Base-by-base conservation (phyloP, 2,888 invertebrate species). In the Amblyteles armatorius region DNA sequence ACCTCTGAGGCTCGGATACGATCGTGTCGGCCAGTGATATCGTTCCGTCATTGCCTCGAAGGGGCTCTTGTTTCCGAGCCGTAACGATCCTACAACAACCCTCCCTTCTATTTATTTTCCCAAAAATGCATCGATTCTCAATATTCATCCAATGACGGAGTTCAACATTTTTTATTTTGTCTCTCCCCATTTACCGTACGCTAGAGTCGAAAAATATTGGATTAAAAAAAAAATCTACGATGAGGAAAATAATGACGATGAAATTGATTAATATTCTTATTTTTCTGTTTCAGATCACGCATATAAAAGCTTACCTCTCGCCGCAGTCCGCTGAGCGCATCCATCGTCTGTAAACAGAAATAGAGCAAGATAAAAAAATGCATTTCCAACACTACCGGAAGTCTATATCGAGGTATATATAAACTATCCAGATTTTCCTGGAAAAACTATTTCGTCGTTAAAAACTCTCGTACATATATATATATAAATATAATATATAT, bases 1-100 rank as follows among this genome's bases (percentile, higher is more conserved):
- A 91, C 91, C 91, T 92, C 91, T 88, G 85, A 87, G 65, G 77
- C 74, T 88, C 77, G 88, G 76, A 86, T 88, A 65, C 78, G 86
- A 88, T 87, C 83, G 82, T 83, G 83, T 82, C 79, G 88, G 89
- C 88, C 90, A 88, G 83, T 88, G 86, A 88, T 87, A 88, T 86
- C 84, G 88, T 48, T 90, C 88, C 76, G 88, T 87, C 52, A 85
- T 87, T 86, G 89, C 87, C 84, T 90, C 91, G 82, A 83, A 83
- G 72, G 91, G 88, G 83, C 90, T 90, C 86, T 90, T 90, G 88
- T 91, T 91, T 82, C 91, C 91, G 85, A 90, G 88, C 73, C 88
- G 91, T 79, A 89, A 73, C 74, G 90, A 85, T 86, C 90, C 88
- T 88, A 84, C 73, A 89, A 84, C 79, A 89, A 80, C 79, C 19